These are phyloP conservation scores for Druceiella hillmani DNA, from an alignment of 2,888 invertebrate species.

Conservation along the genomic window DNA sequence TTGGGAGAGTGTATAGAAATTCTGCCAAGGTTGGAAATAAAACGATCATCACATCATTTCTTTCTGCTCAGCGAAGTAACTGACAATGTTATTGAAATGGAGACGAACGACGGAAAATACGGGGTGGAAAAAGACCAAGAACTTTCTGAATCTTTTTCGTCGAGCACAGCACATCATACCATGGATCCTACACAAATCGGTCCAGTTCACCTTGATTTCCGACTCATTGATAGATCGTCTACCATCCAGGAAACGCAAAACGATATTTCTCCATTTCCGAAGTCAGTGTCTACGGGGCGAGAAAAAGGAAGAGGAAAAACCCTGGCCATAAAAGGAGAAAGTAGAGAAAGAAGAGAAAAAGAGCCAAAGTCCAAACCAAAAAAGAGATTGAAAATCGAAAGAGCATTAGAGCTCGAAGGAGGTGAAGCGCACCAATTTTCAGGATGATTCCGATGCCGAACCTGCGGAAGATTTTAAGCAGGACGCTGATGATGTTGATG, in stretches of 20 bases:
- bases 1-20: no score
- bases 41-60: slow-evolving; percentile 13
- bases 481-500: no score
- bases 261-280: background rate
- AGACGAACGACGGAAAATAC: slow-evolving; percentile 1
- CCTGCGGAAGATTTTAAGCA: no score
- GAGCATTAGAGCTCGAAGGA: no score
- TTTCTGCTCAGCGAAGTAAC: slow-evolving; percentile 12
- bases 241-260: background rate
- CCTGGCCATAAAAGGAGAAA: background rate
- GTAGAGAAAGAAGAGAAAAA: background rate
- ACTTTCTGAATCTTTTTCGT: slow-evolving; percentile 2
- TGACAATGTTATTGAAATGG: slow-evolving; percentile 9
- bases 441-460: no score
- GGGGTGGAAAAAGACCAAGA: slow-evolving; percentile 6
- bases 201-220: background rate
- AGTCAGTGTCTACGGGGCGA: background rate
- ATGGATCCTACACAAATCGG: background rate
- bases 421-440: no score
- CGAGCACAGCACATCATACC: background rate
- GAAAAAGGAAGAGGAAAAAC: background rate
- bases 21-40: no score
- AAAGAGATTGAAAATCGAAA: no score
- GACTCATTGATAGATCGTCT: background rate
- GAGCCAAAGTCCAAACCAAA: no score